A percentile compares a stretch with the other conserved stretches of the same genome.
Evolutionary conservation across 1,140 invertebrate species (phyloP).

Genomic region (Atopsyche davidsoni): DNA sequence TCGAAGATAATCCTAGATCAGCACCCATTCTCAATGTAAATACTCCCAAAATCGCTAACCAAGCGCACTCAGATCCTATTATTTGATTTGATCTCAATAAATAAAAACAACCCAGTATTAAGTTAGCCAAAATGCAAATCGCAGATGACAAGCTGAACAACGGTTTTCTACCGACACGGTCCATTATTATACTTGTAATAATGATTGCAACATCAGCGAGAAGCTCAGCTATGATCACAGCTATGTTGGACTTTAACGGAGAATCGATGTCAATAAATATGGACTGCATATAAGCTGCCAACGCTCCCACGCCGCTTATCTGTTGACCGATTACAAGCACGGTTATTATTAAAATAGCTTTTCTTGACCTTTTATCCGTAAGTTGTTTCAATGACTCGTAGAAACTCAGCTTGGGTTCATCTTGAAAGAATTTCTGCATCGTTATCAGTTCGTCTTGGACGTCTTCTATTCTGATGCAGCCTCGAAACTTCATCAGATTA

Average conservation of each 20-base stretch:
- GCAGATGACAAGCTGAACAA: constrained; percentile 19
- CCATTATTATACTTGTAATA: constrained; percentile 18
- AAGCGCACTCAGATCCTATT: constrained; percentile 16
- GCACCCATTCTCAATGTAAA: constrained; percentile 24
- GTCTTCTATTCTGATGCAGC: constrained; percentile 16
- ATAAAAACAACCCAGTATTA: constrained; percentile 18
- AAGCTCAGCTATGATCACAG: constrained; percentile 22
- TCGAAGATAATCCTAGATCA: constrained; percentile 21
- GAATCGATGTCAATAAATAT: constrained; percentile 23
- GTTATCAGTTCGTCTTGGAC: constrained; percentile 23
- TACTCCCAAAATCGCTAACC: constrained; percentile 22
- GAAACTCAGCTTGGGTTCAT: constrained; percentile 13
- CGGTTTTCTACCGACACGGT: constrained; percentile 25
- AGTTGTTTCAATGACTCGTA: constrained; percentile 20
- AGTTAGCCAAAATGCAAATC: constrained; percentile 18
- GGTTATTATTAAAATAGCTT: constrained; percentile 26
- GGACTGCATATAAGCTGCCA: constrained; percentile 23
- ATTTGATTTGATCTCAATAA: constrained; percentile 7
- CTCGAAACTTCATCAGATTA: constrained; percentile 26
- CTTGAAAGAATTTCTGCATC: constrained; percentile 23
- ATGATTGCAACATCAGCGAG: constrained; percentile 17
- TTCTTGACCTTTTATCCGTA: constrained; percentile 17
- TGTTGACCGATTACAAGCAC: constrained; percentile 23
- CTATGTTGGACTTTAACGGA: constrained; percentile 16
- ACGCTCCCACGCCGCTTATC: constrained; percentile 19